These are phyloP conservation scores for Chiloscyllium punctatum DNA, from an alignment of 2,797 vertebrate genomes.

Conservation along the genomic window DNA sequence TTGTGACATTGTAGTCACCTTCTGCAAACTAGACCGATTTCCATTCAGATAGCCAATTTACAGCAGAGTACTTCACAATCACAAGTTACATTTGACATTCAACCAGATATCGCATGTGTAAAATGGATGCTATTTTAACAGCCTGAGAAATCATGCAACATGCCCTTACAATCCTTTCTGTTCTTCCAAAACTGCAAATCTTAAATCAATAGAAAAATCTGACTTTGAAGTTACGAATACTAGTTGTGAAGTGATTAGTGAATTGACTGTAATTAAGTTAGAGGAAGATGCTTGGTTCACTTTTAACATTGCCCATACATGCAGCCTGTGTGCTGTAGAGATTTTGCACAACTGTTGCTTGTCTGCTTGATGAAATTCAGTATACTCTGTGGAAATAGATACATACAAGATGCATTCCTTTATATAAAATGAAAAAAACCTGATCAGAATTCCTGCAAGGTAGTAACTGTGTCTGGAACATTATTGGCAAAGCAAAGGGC, in stretches of 20 bases:
- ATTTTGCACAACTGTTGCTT: background rate
- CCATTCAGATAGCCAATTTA: constrained; percentile 28
- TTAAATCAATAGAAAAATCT: background rate
- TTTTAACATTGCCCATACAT: background rate
- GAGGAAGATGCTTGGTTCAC: background rate
- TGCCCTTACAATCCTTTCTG: background rate
- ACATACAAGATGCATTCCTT: background rate
- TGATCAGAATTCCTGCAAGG: background rate
- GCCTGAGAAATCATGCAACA: background rate
- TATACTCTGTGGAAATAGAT: background rate
- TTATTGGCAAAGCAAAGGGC: background rate
- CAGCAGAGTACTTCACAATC: background rate
- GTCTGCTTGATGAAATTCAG: background rate
- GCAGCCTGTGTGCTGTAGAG: background rate
- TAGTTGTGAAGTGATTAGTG: background rate
- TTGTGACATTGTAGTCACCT: background rate
- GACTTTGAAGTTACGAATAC: background rate
- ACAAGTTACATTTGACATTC: background rate
- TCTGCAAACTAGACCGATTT: constrained; percentile 7
- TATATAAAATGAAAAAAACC: background rate
- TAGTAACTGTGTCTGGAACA: background rate
- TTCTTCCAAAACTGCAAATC: background rate
- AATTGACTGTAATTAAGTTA: background rate
- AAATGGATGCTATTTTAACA: background rate
- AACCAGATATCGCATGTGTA: background rate